Base-by-base conservation (phyloP, 2,888 invertebrate genomes). In the Spisula subtruncata region DNA sequence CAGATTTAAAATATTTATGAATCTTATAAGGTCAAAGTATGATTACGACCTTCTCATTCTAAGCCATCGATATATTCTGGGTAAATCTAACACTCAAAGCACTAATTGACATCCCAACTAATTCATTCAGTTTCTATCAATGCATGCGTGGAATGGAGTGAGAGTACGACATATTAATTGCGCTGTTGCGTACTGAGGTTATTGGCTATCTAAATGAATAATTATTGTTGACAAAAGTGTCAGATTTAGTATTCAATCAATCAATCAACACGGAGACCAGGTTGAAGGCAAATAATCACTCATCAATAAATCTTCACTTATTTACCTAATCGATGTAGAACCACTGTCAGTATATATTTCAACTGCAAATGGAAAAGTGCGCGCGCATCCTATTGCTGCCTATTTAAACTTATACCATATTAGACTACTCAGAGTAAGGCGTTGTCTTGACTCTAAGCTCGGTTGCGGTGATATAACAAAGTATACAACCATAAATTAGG, bases 201-300 rank as follows among this genome's bases (percentile, higher is more conserved):
- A 60, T 60, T 14, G 18, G n/a, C 6, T 60, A 60, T 60, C 60
- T 20, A 71, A 71, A 32, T 71, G 32, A 71, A 71, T 71, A 16
- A 71, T 71, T 25, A 71, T 32, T 29, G 71, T 71, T 71, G 71
- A 29, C 71, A 71, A 32, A n/a, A 71, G 71, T 71, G 71, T 71
- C 71, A 71, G 29, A 8, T 29, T 71, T 71, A 71, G 29, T 29
- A 16, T 71, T 71, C 71, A 32, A n/a, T 71, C 71, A 29, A 71
- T 71, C 71, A 71, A 71, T 71, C 71, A 71, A 12, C 6, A 32
- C 32, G 8, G 32, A 71, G 18, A 29, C 16, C 71, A 32, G 71
- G 25, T 32, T 29, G 32, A 71, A 71, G 10, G 71, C n/a, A 71
- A 71, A 71, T 71, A 71, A n/a, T 71, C 14, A 1, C 18, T n/a